Percentiles rank a stretch among this genome's conserved stretches.
phyloP scores from a whole-genome alignment of 2,888 invertebrate genomes.

The Proisotoma minuta region DNA sequence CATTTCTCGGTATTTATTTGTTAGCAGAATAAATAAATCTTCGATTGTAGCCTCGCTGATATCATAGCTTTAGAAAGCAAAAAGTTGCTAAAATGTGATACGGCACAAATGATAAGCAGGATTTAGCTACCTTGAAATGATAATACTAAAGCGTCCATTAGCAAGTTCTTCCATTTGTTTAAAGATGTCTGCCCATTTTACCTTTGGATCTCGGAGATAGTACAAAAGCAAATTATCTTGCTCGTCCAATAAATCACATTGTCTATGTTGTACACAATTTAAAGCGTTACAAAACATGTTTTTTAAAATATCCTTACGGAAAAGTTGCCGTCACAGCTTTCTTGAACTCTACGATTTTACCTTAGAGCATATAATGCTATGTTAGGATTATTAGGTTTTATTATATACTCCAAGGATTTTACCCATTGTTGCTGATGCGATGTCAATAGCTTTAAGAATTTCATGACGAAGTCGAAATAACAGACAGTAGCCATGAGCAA shows the following conservation, averaged over 20 bases:
- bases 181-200: slow-evolving; percentile 33
- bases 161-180: slow-evolving; percentile 7
- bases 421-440: slow-evolving; percentile 24
- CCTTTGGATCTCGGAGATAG: slow-evolving; percentile 30
- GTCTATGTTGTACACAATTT: slow-evolving; percentile 1
- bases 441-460: slow-evolving; percentile 22
- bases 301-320: slow-evolving; percentile 4
- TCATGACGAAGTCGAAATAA: slow-evolving; percentile 27
- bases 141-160: neutral
- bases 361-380: too few species aligned
- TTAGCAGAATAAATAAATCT: slow-evolving; percentile 37
- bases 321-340: slow-evolving; percentile 20
- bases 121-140: slow-evolving; percentile 27
- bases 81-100: neutral
- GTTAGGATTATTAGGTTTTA: too few species aligned
- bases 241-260: slow-evolving; percentile 34
- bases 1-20: slow-evolving; percentile 36
- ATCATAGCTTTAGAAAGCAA: slow-evolving; percentile 25
- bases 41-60: slow-evolving; percentile 35
- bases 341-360: slow-evolving; percentile 30
- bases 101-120: neutral
- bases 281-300: neutral
- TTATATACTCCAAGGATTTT: too few species aligned
- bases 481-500: slow-evolving; percentile 31
- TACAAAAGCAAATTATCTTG: slow-evolving; percentile 38